Evolutionary conservation across 2,113 vertebrate genomes (phyloP).

Genomic region (Gila orcuttii): DNA sequence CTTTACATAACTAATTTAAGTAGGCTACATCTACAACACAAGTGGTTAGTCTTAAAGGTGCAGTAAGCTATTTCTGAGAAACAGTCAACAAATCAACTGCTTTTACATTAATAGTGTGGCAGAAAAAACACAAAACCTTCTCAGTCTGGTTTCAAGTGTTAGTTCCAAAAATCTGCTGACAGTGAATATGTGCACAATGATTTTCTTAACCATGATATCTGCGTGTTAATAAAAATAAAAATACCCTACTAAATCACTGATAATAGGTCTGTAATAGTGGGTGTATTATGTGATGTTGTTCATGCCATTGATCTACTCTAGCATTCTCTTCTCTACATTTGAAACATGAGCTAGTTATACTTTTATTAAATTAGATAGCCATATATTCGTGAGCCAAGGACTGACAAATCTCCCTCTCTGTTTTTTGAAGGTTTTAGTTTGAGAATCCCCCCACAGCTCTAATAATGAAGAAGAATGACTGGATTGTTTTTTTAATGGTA

Average conservation of each 20-base stretch:
- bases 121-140: neutral
- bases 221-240: neutral
- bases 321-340: neutral
- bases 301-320: neutral
- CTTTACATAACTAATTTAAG: too few species aligned
- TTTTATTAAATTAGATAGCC: neutral
- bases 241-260: neutral
- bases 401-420: neutral
- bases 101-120: neutral
- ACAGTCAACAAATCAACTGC: neutral
- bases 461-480: neutral
- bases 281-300: neutral
- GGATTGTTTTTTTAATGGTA: neutral
- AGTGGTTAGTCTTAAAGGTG: too few species aligned
- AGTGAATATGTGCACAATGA: neutral
- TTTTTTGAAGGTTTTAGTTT: neutral
- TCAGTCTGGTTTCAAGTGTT: neutral
- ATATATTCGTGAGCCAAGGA: neutral
- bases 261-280: neutral
- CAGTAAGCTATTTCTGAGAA: too few species aligned
- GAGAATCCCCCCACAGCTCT: neutral
- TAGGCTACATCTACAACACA: too few species aligned
- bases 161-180: neutral
- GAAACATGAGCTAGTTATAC: neutral
- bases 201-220: neutral